A percentile compares a stretch with the other conserved stretches of the same genome.
Evolutionary conservation across 1,140 invertebrate species (phyloP).

Genomic region (Pollicipes pollicipes): DNA sequence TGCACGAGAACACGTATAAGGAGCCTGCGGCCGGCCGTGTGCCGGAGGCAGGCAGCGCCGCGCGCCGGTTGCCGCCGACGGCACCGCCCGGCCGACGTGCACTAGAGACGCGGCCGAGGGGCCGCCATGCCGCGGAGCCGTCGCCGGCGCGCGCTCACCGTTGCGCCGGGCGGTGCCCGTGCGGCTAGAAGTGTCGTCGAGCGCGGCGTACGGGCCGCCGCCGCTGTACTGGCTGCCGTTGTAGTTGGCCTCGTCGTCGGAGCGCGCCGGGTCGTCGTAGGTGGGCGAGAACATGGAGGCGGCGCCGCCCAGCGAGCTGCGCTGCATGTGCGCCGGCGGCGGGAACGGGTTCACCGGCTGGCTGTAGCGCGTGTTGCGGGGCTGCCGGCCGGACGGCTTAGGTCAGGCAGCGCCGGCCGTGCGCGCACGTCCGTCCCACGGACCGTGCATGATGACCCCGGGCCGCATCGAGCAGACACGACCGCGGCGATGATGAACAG

Average conservation of each 20-base stretch:
- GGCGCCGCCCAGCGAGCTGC: slow-evolving; percentile 52
- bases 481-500: no score
- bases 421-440: no score
- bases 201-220: slow-evolving; percentile 19
- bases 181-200: slow-evolving; percentile 18
- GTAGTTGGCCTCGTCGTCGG: slow-evolving; percentile 18
- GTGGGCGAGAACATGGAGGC: slow-evolving; percentile 17
- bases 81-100: no score
- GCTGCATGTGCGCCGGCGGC: slow-evolving; percentile 25
- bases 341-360: slow-evolving; percentile 82
- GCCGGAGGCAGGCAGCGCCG: no score
- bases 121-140: no score
- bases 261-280: slow-evolving; percentile 19
- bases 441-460: no score
- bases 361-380: slow-evolving; percentile 42
- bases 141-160: slow-evolving; percentile 13
- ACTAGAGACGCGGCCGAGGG: no score
- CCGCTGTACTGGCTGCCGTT: slow-evolving; percentile 14
- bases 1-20: no score
- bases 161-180: slow-evolving; percentile 19
- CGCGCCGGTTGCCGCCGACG: no score
- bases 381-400: neutral
- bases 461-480: no score
- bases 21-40: no score
- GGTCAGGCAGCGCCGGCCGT: no score